These are phyloP conservation scores for Saturnia pavonia DNA, from an alignment of 2,888 invertebrate species.

Conservation along the genomic window DNA sequence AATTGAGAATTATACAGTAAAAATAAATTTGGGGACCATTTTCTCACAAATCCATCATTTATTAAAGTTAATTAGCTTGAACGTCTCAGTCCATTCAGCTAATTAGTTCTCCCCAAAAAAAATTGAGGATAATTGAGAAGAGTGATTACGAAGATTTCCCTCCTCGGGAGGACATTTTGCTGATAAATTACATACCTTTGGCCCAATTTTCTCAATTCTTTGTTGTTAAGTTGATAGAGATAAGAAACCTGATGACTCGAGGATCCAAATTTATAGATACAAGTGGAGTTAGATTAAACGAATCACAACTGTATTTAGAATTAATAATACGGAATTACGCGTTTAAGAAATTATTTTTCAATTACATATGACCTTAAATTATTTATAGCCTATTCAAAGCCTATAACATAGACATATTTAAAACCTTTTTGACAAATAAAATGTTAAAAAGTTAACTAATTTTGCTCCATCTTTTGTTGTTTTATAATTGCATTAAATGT, in stretches of 20 bases:
- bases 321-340: background rate
- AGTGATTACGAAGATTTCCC: slow-evolving; percentile 73
- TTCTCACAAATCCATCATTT: slow-evolving; percentile 50
- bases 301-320: background rate
- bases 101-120: slow-evolving; percentile 69
- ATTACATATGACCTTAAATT: background rate
- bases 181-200: slow-evolving; percentile 63
- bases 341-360: background rate
- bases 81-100: slow-evolving; percentile 69
- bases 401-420: too few relatives aligned
- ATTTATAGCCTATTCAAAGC: too few relatives aligned
- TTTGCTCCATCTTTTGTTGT: too few relatives aligned
- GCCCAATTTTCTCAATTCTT: slow-evolving; percentile 37
- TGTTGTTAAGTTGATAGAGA: slow-evolving; percentile 24
- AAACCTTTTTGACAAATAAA: too few relatives aligned
- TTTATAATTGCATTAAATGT: too few relatives aligned
- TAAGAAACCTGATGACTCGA: slow-evolving; percentile 19
- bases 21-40: slow-evolving; percentile 4
- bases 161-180: slow-evolving; percentile 55
- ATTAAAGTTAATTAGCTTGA: slow-evolving; percentile 72
- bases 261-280: background rate
- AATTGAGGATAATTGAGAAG: slow-evolving; percentile 72
- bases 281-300: background rate
- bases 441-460: too few relatives aligned
- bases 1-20: background rate